Base-by-base conservation (phyloP, 1,140 invertebrate genomes). In the Scaptomyza pallida region DNA sequence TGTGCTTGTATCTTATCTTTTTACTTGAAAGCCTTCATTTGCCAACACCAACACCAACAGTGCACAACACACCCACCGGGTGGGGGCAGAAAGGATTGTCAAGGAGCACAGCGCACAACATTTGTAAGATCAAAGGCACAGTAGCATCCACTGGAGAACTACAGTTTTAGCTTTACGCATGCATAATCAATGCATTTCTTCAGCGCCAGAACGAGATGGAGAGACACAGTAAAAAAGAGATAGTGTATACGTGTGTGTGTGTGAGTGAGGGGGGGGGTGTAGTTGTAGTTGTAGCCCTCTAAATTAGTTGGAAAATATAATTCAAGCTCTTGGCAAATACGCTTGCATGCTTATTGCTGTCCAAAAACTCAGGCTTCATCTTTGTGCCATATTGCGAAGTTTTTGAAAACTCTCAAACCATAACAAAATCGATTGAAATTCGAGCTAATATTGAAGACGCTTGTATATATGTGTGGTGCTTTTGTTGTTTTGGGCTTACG, bases 151-250 rank as follows among this genome's bases (percentile, higher is more conserved):
- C 45, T 23, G 61, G 60, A 65, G 68, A 56, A 17, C 61, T 63
- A 69, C 73, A 82, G 68, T 86, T 85, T 80, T 48, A 62, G 81
- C 76, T 80, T 85, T 76, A 85, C 80, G 81, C 80, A 85, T 85
- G 80, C 80, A 85, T 85, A 85, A 86, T 85, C 81, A 85, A 85
- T 86, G 81, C 80, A 85, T 72, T 83, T 86, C 75, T 77, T 80
- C 74, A 55, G 63, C 61, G 16, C 12, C 1, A 40, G 51, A 43
- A 30, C 26, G 41, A 59, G 52, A 41, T 43, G 59, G 21, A 48
- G 54, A 55, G 44, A 33, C 33, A 43, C 26, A 35, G 50, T 23
- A 17, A 33, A 12, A 41, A 16, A 55, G 26, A 17, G 4, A 35
- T 5, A 35, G 71, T 51, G 51, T n/a, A 33, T 23, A 13, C 33